These are phyloP conservation scores for Labrus mixtus DNA, from an alignment of 2,113 vertebrate species.

Conservation along the genomic window DNA sequence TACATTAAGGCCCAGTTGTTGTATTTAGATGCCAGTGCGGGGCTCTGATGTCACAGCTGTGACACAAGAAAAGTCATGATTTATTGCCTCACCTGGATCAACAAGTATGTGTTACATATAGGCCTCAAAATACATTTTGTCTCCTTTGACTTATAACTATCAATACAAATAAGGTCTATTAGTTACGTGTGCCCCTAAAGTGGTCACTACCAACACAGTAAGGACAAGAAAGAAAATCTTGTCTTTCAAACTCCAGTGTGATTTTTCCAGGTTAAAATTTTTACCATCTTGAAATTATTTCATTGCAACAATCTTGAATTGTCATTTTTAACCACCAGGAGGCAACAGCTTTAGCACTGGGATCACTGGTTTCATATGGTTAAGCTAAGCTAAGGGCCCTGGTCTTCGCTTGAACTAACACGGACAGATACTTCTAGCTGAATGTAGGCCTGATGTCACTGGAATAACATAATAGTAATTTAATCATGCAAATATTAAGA, in stretches of 20 bases:
- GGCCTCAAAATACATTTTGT: slow-evolving; percentile 25
- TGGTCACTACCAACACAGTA: too few species aligned
- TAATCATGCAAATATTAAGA: too few species aligned
- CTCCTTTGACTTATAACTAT: neutral
- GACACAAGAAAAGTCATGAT: slow-evolving; percentile 64
- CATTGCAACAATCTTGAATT: too few species aligned
- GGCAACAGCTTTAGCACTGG: neutral
- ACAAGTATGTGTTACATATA: slow-evolving; percentile 6
- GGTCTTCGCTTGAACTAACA: too few species aligned
- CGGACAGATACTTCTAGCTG: neutral
- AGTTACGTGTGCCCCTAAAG: too few species aligned
- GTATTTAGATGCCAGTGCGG: slow-evolving; percentile 77
- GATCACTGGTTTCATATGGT: neutral
- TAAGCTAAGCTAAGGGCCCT: neutral
- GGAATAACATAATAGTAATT: too few species aligned
- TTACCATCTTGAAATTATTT: neutral
- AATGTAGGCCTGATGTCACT: neutral
- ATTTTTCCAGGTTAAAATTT: neutral
- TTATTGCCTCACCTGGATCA: slow-evolving; percentile 71
- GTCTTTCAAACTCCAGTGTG: too few species aligned
- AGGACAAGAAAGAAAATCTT: too few species aligned
- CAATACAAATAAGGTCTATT: too few species aligned
- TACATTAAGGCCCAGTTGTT: slow-evolving; percentile 89
- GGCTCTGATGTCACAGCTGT: slow-evolving; percentile 78
- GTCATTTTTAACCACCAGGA: too few species aligned